Base-by-base conservation (phyloP, 1,140 invertebrate species). In the Melitaea cinxia region DNA sequence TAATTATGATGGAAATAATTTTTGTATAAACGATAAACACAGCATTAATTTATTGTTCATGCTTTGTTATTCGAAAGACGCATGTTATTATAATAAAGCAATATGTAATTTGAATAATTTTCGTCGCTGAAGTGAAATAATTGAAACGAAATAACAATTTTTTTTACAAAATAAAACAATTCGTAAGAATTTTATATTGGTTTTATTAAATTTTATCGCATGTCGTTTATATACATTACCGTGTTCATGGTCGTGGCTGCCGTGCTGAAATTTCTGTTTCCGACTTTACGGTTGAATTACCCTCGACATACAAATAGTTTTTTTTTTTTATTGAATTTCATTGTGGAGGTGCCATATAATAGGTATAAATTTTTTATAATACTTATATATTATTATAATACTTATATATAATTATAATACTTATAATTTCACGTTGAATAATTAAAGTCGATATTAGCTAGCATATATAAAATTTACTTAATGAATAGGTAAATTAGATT, bases 191-290 rank as follows among this genome's bases (percentile, higher is more conserved):
- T 57, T 57, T 57, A 57, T 57, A 24, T 26, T 35, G 55, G 37
- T 45, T 57, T 57, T 57, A 57, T 57, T 57, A 21, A 57, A 57
- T 45, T 57, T 57, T 35, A 57, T 45, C 45, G 55, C 37, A 57
- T 45, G 39, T 35, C 55, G 37, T 45, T 57, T 39, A 39, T 37
- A 42, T 24, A 28, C 35, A 45, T 57, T 57, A 45, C 37, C 55
- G 37, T 57, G 24, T 57, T 45, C 33, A 57, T 57, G 39, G 14
- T 57, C 55, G 55, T 57, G 39, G 55, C 39, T 42, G 39, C 23
- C 55, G 55, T 57, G 35, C 12, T 45, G 53, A 55, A 55, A 35
- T 57, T 57, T 57, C 42, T 47, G 35, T 57, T 45, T 57, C 23
- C 39, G 14, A 30, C 37, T 45, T 57, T 57, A 57, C 24, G 55